Evolutionary conservation across 2,113 vertebrate species (phyloP).

Genomic region (Lynx canadensis): DNA sequence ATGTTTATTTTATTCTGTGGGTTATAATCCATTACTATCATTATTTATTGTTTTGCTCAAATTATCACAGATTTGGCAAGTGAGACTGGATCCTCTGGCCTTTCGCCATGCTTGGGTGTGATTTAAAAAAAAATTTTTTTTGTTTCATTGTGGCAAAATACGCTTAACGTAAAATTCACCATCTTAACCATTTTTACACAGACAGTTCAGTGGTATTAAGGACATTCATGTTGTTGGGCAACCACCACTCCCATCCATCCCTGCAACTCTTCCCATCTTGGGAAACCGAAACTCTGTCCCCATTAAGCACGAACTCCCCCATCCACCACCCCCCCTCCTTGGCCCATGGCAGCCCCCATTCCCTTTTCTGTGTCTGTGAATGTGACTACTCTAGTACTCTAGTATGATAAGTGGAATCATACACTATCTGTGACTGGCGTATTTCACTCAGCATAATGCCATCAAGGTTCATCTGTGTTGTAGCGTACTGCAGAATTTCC

Average conservation of each 20-base stretch:
- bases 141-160: background rate
- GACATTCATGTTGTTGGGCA: background rate
- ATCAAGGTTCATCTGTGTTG: background rate
- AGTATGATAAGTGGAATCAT: background rate
- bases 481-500: background rate
- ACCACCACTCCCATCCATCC: background rate
- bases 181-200: background rate
- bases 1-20: background rate
- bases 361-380: background rate
- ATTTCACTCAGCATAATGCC: background rate
- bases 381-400: background rate
- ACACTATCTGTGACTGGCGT: background rate
- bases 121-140: background rate
- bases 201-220: background rate
- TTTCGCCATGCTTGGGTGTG: background rate
- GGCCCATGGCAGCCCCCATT: background rate
- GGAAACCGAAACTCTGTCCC: background rate
- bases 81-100: background rate
- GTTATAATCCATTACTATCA: background rate
- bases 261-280: background rate
- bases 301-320: too few relatives aligned
- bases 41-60: background rate
- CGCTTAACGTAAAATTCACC: background rate
- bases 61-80: background rate
- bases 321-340: accelerated